Conservation (phyloP, 2,888 invertebrate species). For the Nephrotoma flavescens region DNA sequence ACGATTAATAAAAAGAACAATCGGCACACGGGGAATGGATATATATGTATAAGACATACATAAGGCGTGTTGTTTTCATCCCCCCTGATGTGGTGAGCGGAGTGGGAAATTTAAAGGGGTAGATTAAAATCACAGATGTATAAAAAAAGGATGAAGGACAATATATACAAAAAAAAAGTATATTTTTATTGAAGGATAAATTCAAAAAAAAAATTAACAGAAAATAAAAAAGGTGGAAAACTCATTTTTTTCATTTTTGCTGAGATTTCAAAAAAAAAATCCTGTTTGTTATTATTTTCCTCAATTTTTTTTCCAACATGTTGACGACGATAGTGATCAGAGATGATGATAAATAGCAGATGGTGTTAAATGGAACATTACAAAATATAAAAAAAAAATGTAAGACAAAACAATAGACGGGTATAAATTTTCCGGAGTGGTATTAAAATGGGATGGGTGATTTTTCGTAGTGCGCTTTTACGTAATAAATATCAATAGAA, state of each 20-base stretch:
- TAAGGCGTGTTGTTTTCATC: background rate
- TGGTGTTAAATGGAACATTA: background rate
- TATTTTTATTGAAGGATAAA: background rate
- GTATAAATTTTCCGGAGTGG: background rate
- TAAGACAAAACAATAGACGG: background rate
- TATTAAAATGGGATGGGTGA: background rate
- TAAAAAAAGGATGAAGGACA: background rate
- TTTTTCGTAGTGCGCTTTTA: background rate
- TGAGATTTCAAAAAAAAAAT: background rate
- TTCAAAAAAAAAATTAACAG: background rate
- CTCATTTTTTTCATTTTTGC: background rate
- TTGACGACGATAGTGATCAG: background rate
- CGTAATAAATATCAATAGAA: background rate
- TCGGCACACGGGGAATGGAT: background rate
- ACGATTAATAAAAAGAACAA: background rate
- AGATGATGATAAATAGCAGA: background rate
- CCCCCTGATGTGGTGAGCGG: background rate
- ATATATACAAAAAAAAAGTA: background rate
- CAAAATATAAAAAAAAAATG: background rate
- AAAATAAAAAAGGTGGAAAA: background rate
- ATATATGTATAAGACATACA: background rate
- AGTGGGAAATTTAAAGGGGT: background rate
- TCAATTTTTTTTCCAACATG: background rate
- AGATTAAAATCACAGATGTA: background rate
- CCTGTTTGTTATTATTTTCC: background rate